Base-by-base conservation (phyloP, 2,888 invertebrate species). In the Campoplex nolae region DNA sequence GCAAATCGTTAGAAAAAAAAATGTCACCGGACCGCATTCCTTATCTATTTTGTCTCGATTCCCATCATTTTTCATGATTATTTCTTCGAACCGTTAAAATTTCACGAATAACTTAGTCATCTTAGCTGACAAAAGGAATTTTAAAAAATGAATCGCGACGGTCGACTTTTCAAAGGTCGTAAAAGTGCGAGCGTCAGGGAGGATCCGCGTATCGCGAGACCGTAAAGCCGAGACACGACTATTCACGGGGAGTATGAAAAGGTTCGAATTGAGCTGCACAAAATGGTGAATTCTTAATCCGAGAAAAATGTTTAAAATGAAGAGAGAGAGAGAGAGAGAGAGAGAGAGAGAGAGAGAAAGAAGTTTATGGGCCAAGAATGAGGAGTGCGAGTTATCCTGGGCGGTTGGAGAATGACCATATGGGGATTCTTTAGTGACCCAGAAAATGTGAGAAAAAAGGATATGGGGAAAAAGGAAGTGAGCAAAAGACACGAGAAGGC, bases 401-500 rank as follows among this genome's bases (percentile, higher is more conserved):
- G 7, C 48, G 42, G 68, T 11, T 13, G 32, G 48, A 51, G n/a
- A 13, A 16, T 35, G 38, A 38, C 42, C 78, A 51, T 54, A 56
- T 35, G 38, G 74, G 54, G 65, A n/a, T 65, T 74, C 18, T 45
- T 81, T n/a, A 11, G 16, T 74, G 67, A 80, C 80, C 81, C 74
- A 75, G 56, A 82, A 82, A 82, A 82, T 82, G 68, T 45, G 38
- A 65, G 58, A 67, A 82, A 58, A 74, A 67, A 56, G 45, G 54
- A 32, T 32, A 28, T 32, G 11, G 48, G 62, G 35, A 58, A 84
- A 58, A 78, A 62, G 51, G 70, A 32, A 76, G 70, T 70, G 58
- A 56, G 76, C 62, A 51, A 81, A 45, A 62, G 35, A 35, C 16
- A 32, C 16, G 77, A 35, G 74, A 84, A 88, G 86, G 83, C 80